These are phyloP conservation scores for Gonatopus flavifemur DNA, from an alignment of 1,140 invertebrate genomes.

Conservation along the genomic window DNA sequence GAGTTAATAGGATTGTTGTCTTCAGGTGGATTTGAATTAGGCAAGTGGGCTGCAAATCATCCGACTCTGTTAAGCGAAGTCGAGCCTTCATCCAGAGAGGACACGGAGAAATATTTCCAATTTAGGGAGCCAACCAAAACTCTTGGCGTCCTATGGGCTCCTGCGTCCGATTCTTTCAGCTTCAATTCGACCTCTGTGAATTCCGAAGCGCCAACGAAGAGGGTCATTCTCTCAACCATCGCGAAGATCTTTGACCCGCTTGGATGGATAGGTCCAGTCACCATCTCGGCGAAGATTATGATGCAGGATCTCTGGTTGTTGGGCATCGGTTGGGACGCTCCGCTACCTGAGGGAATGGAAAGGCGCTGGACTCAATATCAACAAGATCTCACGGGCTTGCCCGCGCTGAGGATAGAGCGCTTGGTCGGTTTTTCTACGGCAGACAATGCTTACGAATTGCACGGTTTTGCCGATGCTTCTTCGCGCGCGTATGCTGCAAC, in stretches of 20 bases:
- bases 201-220: background rate
- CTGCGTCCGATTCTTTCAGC: constrained; percentile 9
- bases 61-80: constrained; percentile 10
- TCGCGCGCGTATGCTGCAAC: constrained; percentile 16
- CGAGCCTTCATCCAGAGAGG: background rate
- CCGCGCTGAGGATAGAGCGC: background rate
- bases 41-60: constrained; percentile 19
- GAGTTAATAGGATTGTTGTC: constrained; percentile 10
- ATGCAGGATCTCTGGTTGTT: constrained; percentile 1
- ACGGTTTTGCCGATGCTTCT: constrained; percentile 27
- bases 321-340: background rate
- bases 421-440: background rate
- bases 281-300: background rate
- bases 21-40: constrained; percentile 8
- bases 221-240: background rate
- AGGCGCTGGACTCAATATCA: background rate
- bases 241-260: background rate
- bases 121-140: constrained; percentile 6
- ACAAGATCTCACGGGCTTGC: background rate
- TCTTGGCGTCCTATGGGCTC: constrained; percentile 22
- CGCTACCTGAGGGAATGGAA: background rate
- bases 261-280: background rate
- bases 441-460: constrained; percentile 13
- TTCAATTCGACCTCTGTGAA: background rate
- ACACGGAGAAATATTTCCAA: constrained; percentile 7